These are phyloP conservation scores for Arctia plantaginis DNA, from an alignment of 2,888 invertebrate species.

Conservation along the genomic window DNA sequence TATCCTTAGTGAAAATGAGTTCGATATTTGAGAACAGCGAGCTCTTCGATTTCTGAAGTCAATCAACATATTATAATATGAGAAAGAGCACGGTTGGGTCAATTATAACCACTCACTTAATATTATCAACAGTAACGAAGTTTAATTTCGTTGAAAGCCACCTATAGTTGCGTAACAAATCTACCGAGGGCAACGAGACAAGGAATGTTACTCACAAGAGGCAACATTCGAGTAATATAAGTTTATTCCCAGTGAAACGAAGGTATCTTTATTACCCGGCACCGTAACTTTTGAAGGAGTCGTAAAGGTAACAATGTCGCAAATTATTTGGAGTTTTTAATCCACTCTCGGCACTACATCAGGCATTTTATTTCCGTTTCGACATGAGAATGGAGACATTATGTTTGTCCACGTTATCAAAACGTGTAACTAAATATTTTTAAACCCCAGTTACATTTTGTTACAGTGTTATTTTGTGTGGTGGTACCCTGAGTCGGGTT, in stretches of 20 bases:
- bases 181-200: conserved; percentile 25
- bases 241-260: conserved; percentile 44
- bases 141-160: conserved; percentile 34
- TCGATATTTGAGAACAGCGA: not conserved
- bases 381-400: not conserved
- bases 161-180: conserved; percentile 18
- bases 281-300: conserved; percentile 38
- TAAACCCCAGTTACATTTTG: too few relatives aligned
- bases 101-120: not conserved
- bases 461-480: not conserved
- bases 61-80: not conserved
- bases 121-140: conserved; percentile 8
- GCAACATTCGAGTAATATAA: conserved; percentile 44
- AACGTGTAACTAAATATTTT: not conserved
- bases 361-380: conserved; percentile 16
- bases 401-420: not conserved
- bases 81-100: not conserved
- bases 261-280: conserved; percentile 45
- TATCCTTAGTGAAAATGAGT: too few relatives aligned
- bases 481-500: not conserved
- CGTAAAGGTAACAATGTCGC: conserved; percentile 44
- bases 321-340: conserved; percentile 47
- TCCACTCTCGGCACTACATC: conserved; percentile 26
- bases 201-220: conserved; percentile 39
- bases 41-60: not conserved